Percentiles rank a stretch among this genome's conserved stretches.
Evolutionary conservation across 2,113 vertebrate species (phyloP).

Genomic region (Sphaerodactylus townsendi): DNA sequence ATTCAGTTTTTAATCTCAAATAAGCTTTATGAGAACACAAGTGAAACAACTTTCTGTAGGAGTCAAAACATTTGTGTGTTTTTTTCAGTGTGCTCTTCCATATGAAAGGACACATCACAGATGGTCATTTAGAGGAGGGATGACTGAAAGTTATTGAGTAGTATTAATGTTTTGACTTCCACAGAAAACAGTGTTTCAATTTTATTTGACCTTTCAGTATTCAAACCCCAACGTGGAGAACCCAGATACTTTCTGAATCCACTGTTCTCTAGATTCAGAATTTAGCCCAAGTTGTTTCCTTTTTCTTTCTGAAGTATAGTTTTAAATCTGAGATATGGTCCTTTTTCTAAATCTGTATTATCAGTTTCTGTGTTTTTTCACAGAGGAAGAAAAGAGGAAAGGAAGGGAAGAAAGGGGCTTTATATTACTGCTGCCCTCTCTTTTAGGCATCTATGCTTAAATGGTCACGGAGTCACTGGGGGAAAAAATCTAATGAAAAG

Average conservation of each 20-base stretch:
- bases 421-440: background rate
- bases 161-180: background rate
- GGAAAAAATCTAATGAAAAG: background rate
- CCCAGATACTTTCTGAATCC: background rate
- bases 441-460: conserved; percentile 10
- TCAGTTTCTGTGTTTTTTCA: conserved; percentile 10
- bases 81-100: background rate
- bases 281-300: background rate
- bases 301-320: background rate
- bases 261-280: background rate
- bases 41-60: background rate
- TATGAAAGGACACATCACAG: background rate
- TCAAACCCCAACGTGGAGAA: background rate
- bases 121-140: background rate
- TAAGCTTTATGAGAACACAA: background rate
- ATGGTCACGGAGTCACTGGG: background rate
- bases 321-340: background rate
- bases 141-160: background rate
- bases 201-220: background rate
- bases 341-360: background rate
- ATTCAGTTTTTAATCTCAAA: background rate
- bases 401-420: conserved; percentile 21
- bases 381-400: conserved; percentile 16
- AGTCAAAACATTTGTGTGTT: background rate
- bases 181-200: background rate